Evolutionary conservation across 1,140 invertebrate species (phyloP).

Genomic region (Battus philenor): DNA sequence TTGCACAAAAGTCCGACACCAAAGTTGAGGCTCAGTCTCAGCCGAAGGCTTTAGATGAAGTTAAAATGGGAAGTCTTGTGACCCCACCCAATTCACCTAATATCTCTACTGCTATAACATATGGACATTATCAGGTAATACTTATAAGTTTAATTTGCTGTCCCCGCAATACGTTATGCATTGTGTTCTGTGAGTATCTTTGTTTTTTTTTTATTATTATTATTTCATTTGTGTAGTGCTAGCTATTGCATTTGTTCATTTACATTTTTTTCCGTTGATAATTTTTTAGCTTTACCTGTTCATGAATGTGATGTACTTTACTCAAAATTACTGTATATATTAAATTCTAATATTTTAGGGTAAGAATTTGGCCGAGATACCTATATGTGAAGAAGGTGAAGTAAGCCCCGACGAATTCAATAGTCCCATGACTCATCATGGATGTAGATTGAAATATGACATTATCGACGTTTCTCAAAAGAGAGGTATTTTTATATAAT

Average conservation of each 20-base stretch:
- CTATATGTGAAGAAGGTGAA: slow-evolving; percentile 79
- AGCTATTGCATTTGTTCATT: slow-evolving; percentile 20
- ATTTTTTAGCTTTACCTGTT: background rate
- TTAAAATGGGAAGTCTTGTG: slow-evolving; percentile 64
- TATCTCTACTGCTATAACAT: slow-evolving; percentile 77
- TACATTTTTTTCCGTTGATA: slow-evolving; percentile 4
- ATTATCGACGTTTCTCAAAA: slow-evolving; percentile 72
- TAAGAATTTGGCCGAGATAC: slow-evolving; percentile 78
- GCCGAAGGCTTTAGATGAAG: slow-evolving; percentile 56
- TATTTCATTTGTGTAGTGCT: slow-evolving; percentile 2
- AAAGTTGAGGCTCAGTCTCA: slow-evolving; percentile 46
- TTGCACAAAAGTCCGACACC: slow-evolving; percentile 64
- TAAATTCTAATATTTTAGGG: slow-evolving; percentile 51
- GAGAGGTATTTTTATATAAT: slow-evolving; percentile 66
- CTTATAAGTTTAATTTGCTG: slow-evolving; percentile 32
- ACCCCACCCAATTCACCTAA: slow-evolving; percentile 85
- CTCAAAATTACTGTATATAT: slow-evolving; percentile 13
- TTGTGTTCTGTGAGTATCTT: slow-evolving; percentile 68
- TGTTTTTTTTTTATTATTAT: slow-evolving; percentile 41
- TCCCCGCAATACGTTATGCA: slow-evolving; percentile 43
- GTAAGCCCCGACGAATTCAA: slow-evolving; percentile 76
- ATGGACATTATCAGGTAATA: slow-evolving; percentile 75
- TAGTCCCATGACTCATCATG: slow-evolving; percentile 70
- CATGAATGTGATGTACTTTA: background rate
- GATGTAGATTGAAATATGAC: slow-evolving; percentile 62